Evolutionary conservation across 2,888 invertebrate genomes (phyloP).

Genomic region (Ecdyonurus torrentis): DNA sequence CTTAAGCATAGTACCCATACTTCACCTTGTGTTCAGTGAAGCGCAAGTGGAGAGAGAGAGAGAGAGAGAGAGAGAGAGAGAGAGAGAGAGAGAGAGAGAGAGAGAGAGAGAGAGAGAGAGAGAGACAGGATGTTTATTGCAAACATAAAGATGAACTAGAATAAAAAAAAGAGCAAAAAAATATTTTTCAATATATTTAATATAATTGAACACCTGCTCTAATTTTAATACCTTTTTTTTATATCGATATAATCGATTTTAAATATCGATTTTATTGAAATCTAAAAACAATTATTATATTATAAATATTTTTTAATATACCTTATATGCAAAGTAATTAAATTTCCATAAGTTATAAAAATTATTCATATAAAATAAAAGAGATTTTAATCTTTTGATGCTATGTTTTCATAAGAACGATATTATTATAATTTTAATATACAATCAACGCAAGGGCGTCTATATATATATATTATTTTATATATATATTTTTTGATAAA

Average conservation of each 20-base stretch:
- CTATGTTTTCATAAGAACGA: too few species aligned
- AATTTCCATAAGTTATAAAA: too few species aligned
- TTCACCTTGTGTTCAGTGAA: conserved; percentile 8
- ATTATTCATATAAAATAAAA: too few species aligned
- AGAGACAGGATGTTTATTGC: neutral
- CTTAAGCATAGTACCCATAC: conserved; percentile 8
- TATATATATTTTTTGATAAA: neutral
- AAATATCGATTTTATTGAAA: too few species aligned
- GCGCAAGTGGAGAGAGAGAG: neutral
- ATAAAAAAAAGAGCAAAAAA: neutral
- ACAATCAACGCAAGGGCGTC: neutral
- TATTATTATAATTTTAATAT: neutral
- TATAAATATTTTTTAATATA: too few species aligned
- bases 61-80: neutral
- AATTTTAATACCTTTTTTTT: too few species aligned
- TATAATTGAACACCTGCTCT: too few species aligned
- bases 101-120: neutral
- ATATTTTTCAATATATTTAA: neutral
- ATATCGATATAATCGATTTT: too few species aligned
- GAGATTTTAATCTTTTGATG: too few species aligned
- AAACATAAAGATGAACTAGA: neutral
- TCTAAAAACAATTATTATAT: too few species aligned
- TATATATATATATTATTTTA: too few species aligned
- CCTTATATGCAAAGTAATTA: too few species aligned
- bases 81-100: neutral